A percentile compares a stretch with the other conserved stretches of the same genome.
phyloP scores from a whole-genome alignment of 2,888 invertebrate genomes.

The Dicycla oo region DNA sequence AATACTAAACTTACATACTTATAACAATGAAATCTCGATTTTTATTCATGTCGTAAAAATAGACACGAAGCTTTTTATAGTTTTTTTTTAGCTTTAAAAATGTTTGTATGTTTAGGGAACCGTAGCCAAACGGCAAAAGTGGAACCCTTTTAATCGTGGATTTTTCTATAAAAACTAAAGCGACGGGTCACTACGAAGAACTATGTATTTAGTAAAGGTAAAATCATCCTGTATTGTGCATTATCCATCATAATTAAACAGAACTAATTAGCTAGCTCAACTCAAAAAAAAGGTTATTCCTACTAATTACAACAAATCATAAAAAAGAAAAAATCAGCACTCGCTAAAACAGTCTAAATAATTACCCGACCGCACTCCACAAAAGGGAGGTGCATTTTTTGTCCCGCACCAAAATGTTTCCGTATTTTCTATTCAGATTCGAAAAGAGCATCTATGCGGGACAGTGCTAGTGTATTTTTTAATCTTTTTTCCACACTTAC shows the following conservation, averaged over 20 bases:
- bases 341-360: constrained; percentile 53
- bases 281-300: neutral
- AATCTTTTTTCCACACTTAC: constrained; percentile 67
- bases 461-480: constrained; percentile 60
- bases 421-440: constrained; percentile 65
- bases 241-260: neutral
- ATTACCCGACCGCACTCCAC: constrained; percentile 47
- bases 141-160: too few species aligned
- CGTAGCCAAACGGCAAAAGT: too few species aligned
- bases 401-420: constrained; percentile 56
- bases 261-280: neutral
- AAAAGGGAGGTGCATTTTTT: constrained; percentile 57
- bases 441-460: constrained; percentile 68
- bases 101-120: too few species aligned
- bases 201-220: too few species aligned
- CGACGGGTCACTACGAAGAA: too few species aligned
- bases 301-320: constrained; percentile 12
- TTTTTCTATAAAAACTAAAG: neutral
- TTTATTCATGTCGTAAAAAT: too few species aligned
- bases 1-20: too few species aligned
- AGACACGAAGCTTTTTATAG: too few species aligned
- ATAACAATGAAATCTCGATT: too few species aligned
- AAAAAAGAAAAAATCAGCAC: constrained; percentile 26
- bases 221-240: neutral
- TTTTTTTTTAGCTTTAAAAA: too few species aligned